These are phyloP conservation scores for Eilema depressum DNA, from an alignment of 2,888 invertebrate genomes.

Conservation along the genomic window DNA sequence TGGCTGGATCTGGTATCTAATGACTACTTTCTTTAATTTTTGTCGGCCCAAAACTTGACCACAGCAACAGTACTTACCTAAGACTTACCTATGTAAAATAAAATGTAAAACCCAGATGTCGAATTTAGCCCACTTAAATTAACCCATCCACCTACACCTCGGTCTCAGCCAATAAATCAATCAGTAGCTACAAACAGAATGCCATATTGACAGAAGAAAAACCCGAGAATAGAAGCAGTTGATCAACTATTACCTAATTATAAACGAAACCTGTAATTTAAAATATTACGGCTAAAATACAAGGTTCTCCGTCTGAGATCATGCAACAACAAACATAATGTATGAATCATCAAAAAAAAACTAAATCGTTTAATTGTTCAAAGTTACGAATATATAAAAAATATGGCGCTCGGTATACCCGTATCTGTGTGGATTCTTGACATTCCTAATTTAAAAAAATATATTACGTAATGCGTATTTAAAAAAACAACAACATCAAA, in stretches of 20 bases:
- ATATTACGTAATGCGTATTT: background rate
- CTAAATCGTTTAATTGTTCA: background rate
- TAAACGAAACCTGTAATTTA: background rate
- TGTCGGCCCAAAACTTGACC: too few species aligned
- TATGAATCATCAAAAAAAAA: background rate
- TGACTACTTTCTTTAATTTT: too few species aligned
- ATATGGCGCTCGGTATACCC: background rate
- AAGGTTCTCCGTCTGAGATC: background rate
- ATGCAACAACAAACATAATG: background rate
- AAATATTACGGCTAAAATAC: background rate
- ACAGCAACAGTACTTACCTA: too few species aligned
- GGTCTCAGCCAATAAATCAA: background rate
- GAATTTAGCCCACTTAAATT: background rate
- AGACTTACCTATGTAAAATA: too few species aligned
- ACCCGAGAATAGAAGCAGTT: background rate
- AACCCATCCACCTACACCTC: background rate
- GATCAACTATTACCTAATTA: slow-evolving; percentile 1
- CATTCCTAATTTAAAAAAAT: background rate
- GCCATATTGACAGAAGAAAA: background rate
- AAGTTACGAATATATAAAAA: background rate
- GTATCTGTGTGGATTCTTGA: background rate
- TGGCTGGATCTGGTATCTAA: too few species aligned
- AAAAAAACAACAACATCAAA: slow-evolving; percentile 27
- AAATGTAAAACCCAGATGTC: background rate
- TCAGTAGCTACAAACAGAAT: background rate